These are phyloP conservation scores for Vannuccia rotundouncinata DNA, from an alignment of 2,888 invertebrate species.

Conservation along the genomic window DNA sequence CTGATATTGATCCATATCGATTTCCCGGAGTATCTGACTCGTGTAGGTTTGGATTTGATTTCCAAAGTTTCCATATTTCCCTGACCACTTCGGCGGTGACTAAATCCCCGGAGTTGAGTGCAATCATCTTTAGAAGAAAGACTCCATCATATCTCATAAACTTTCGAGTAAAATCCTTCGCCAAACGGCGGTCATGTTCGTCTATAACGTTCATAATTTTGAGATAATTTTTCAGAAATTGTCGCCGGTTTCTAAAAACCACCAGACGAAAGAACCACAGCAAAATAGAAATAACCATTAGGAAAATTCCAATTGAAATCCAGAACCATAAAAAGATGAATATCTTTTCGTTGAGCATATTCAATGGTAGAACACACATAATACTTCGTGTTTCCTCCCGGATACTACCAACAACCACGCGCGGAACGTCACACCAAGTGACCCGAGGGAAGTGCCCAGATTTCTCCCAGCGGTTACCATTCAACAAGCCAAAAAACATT, in stretches of 20 bases:
- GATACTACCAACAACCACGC: not conserved
- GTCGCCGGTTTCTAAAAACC: not conserved
- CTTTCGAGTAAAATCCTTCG: not conserved
- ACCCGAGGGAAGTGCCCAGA: slow-evolving; percentile 19
- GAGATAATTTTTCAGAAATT: slow-evolving; percentile 9
- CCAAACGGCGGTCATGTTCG: not conserved
- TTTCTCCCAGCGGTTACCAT: not conserved
- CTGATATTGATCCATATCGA: too few relatives aligned
- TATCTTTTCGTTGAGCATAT: slow-evolving; percentile 25
- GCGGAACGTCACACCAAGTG: slow-evolving; percentile 18
- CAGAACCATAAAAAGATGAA: slow-evolving; percentile 23
- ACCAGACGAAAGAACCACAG: not conserved
- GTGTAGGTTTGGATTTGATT: too few relatives aligned
- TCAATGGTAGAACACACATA: slow-evolving; percentile 15
- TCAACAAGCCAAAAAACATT: not conserved
- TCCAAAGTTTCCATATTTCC: not conserved
- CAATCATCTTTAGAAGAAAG: slow-evolving; percentile 23
- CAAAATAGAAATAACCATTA: not conserved
- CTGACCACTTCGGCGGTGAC: not conserved
- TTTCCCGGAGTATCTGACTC: too few relatives aligned
- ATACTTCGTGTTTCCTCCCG: not conserved
- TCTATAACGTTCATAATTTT: not conserved
- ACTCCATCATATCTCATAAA: not conserved
- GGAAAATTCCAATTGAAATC: not conserved
- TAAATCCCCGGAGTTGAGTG: not conserved